These are phyloP conservation scores for Psilopsiagon aurifrons DNA, from an alignment of 2,113 vertebrate genomes.

Conservation along the genomic window DNA sequence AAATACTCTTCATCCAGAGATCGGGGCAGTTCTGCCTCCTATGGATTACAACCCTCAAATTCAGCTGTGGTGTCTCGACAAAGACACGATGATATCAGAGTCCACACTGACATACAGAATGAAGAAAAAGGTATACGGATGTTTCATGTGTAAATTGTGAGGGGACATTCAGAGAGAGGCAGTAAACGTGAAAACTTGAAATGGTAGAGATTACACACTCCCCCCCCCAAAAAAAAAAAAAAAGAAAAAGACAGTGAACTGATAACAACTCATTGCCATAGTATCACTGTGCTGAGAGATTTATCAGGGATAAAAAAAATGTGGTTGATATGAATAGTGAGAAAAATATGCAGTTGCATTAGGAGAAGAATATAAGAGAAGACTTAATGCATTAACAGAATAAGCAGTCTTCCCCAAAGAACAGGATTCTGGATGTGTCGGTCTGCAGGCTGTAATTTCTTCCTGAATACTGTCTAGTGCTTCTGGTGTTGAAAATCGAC, in stretches of 20 bases:
- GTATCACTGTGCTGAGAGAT: neutral
- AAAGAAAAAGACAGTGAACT: neutral
- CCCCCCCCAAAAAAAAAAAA: accelerated
- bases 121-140: constrained; percentile 80
- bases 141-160: neutral
- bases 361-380: neutral
- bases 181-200: neutral
- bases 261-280: neutral
- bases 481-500: neutral
- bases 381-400: neutral
- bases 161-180: neutral
- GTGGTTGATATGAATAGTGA: neutral
- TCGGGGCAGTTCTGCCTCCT: constrained; percentile 84
- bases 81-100: constrained; percentile 89
- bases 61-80: constrained; percentile 86
- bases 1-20: constrained; percentile 91
- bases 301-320: neutral
- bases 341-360: neutral
- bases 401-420: neutral
- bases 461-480: neutral
- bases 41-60: constrained; percentile 87
- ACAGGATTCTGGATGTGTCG: neutral
- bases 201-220: neutral
- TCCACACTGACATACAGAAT: constrained; percentile 84
- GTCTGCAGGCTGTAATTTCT: neutral